Evolutionary conservation across 2,888 invertebrate genomes (phyloP).

Genomic region (Hydropsyche betteni): DNA sequence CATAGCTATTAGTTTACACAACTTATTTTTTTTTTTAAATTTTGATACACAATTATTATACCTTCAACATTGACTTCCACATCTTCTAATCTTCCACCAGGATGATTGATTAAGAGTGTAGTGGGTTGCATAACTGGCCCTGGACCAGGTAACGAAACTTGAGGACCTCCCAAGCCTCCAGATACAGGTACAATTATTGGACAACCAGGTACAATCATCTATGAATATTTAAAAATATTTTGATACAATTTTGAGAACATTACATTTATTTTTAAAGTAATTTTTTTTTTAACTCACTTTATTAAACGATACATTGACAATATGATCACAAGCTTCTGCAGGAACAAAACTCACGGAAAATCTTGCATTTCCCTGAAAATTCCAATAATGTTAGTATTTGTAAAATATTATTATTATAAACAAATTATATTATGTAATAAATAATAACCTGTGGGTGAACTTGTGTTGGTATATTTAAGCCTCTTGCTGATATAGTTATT

Average conservation of each 20-base stretch:
- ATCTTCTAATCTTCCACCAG: slow-evolving; percentile 89
- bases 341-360: slow-evolving; percentile 98
- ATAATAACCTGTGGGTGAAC: slow-evolving; percentile 85
- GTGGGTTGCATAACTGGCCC: slow-evolving; percentile 77
- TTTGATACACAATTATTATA: slow-evolving; percentile 60
- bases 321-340: slow-evolving; percentile 91
- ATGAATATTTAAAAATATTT: slow-evolving; percentile 1
- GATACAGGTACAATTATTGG: slow-evolving; percentile 88
- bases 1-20: background rate
- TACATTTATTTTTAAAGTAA: slow-evolving; percentile 3
- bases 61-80: slow-evolving; percentile 97
- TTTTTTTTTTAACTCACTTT: slow-evolving; percentile 69
- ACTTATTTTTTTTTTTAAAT: background rate
- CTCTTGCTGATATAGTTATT: slow-evolving; percentile 93
- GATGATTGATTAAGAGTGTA: slow-evolving; percentile 78
- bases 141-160: slow-evolving; percentile 77
- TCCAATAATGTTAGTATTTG: background rate
- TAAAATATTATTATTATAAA: background rate
- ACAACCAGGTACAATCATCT: slow-evolving; percentile 82
- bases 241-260: slow-evolving; percentile 26
- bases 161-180: slow-evolving; percentile 71
- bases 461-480: slow-evolving; percentile 94
- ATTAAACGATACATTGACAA: slow-evolving; percentile 97
- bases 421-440: too few species aligned
- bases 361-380: slow-evolving; percentile 68